phyloP scores from a whole-genome alignment of 2,113 vertebrate genomes.

The Brachionichthys hirsutus region DNA sequence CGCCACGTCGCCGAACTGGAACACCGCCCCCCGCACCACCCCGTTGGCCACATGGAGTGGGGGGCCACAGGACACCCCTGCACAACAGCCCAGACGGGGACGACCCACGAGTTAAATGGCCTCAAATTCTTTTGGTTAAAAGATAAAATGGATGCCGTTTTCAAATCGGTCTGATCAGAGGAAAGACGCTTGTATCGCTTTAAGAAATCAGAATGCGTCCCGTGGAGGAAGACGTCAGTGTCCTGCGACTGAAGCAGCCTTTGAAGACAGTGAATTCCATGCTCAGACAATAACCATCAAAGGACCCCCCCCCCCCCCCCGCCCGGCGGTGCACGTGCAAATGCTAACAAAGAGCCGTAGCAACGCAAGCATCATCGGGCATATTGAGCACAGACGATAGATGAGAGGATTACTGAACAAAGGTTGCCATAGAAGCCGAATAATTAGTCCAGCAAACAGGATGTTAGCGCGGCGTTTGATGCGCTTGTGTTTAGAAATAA shows the following conservation, averaged over 20 bases:
- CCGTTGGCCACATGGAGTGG: slow-evolving; percentile 87
- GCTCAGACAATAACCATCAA: neutral
- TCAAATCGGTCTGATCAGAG: neutral
- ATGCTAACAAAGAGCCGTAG: slow-evolving; percentile 22
- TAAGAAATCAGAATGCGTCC: neutral
- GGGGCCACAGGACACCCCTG: slow-evolving; percentile 92
- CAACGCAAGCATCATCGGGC: slow-evolving; percentile 28
- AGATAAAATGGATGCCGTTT: too few species aligned
- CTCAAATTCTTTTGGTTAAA: slow-evolving; percentile 2
- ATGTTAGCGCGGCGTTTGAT: slow-evolving; percentile 42
- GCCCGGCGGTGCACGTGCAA: slow-evolving; percentile 33
- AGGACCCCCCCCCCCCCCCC: too few species aligned
- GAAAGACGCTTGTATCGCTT: neutral
- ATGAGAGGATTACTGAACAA: slow-evolving; percentile 51
- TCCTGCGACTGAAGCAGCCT: slow-evolving; percentile 7
- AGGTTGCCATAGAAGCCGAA: slow-evolving; percentile 59
- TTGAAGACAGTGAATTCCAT: slow-evolving; percentile 32
- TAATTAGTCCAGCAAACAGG: slow-evolving; percentile 47
- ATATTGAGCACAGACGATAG: slow-evolving; percentile 31
- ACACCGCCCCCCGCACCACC: slow-evolving; percentile 85
- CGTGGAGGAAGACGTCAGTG: slow-evolving; percentile 4
- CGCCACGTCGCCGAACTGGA: slow-evolving; percentile 91
- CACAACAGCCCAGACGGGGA: slow-evolving; percentile 73
- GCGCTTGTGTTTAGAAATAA: slow-evolving; percentile 41
- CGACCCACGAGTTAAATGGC: slow-evolving; percentile 69